Conservation (phyloP, 2,888 invertebrate genomes). For the Petrophora chlorosata region DNA sequence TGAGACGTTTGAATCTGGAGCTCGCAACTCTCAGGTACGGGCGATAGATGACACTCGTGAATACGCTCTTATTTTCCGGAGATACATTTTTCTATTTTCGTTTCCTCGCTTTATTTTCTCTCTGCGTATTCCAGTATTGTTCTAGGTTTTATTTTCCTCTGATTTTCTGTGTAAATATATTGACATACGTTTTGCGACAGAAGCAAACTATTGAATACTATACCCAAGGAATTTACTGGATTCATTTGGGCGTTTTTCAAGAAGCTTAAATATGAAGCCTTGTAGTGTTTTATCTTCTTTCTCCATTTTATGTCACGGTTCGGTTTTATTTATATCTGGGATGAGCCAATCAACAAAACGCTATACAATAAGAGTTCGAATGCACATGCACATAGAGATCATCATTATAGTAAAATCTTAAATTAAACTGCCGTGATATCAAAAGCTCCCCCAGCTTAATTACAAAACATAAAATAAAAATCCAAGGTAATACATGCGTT, state of each 20-base stretch:
- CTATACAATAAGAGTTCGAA: conserved; percentile 9
- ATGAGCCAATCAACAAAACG: conserved; percentile 2
- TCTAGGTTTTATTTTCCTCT: too few relatives aligned
- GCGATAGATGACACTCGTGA: conserved; percentile 47
- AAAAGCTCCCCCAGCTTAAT: neutral
- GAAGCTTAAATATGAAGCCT: too few relatives aligned
- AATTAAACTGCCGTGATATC: neutral
- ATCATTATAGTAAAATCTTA: too few relatives aligned
- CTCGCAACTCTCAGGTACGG: conserved; percentile 42
- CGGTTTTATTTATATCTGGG: neutral
- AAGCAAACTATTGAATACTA: too few relatives aligned
- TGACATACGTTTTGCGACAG: too few relatives aligned
- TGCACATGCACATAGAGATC: conserved; percentile 1
- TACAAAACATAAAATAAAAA: neutral
- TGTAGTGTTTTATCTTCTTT: too few relatives aligned
- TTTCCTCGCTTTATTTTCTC: conserved; percentile 5
- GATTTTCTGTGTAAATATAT: too few relatives aligned
- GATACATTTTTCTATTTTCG: conserved; percentile 18
- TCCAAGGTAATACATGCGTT: neutral
- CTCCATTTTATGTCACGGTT: neutral
- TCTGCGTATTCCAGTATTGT: neutral
- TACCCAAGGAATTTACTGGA: too few relatives aligned
- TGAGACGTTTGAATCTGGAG: conserved; percentile 67
- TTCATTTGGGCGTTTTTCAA: neutral
- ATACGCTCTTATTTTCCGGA: conserved; percentile 15